Percentiles rank a stretch among this genome's conserved stretches.
These are phyloP conservation scores for Tenualosa ilisha DNA, from an alignment of 2,797 vertebrate genomes.

Conservation along the genomic window DNA sequence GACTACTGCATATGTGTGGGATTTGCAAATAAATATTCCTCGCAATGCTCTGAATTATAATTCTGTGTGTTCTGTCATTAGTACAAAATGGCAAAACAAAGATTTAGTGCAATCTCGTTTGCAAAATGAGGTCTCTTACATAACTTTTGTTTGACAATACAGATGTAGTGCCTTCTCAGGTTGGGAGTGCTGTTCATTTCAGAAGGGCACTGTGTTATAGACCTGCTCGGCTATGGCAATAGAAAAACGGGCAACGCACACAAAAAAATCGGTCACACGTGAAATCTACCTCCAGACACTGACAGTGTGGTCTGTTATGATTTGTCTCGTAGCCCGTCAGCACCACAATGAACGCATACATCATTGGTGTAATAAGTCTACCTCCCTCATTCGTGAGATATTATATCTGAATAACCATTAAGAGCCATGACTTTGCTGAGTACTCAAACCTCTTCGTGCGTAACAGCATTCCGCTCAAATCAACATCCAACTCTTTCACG, in stretches of 20 bases:
- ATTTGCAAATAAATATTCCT: background rate
- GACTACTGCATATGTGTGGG: background rate
- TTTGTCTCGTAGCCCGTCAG: background rate
- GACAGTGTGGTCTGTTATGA: background rate
- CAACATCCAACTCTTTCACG: slow-evolving; percentile 41
- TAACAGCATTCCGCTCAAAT: slow-evolving; percentile 33
- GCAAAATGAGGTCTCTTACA: background rate
- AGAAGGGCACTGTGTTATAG: background rate
- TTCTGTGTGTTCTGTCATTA: background rate
- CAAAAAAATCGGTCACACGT: background rate
- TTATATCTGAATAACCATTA: slow-evolving; percentile 12
- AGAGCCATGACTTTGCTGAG: slow-evolving; percentile 10
- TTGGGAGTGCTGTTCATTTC: slow-evolving; percentile 7
- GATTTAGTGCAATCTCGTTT: background rate
- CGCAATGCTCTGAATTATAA: background rate
- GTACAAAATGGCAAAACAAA: slow-evolving; percentile 4
- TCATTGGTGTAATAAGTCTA: background rate
- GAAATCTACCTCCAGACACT: background rate
- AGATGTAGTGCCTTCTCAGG: background rate
- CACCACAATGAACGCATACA: background rate
- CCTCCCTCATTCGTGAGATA: background rate
- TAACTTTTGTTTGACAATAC: slow-evolving; percentile 20
- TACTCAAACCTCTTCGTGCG: slow-evolving; percentile 22
- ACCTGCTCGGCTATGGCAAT: background rate
- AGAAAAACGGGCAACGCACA: background rate